Evolutionary conservation across 2,797 vertebrate genomes (phyloP).

Genomic region (Amblyopsis hoosieri): DNA sequence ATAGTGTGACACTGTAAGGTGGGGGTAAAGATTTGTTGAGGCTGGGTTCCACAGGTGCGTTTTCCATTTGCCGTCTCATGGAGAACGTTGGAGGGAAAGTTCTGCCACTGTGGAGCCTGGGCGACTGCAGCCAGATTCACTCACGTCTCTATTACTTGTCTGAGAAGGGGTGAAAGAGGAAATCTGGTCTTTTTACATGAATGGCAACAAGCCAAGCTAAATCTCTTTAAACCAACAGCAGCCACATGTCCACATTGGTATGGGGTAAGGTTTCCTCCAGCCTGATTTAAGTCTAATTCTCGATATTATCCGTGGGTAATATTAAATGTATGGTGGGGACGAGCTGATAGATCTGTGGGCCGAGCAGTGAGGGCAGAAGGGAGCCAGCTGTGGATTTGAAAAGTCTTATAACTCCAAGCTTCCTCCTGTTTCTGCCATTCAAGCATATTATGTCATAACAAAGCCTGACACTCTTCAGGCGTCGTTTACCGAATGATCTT

Average conservation of each 20-base stretch:
- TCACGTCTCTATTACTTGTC: conserved; percentile 67
- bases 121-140: conserved; percentile 52
- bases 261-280: conserved; percentile 61
- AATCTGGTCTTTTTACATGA: conserved; percentile 74
- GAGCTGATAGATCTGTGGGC: conserved; percentile 58
- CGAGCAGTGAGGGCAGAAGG: conserved; percentile 26
- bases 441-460: conserved; percentile 72
- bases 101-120: conserved; percentile 43
- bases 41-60: conserved; percentile 61
- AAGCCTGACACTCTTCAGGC: conserved; percentile 64
- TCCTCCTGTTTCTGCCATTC: conserved; percentile 76
- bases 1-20: conserved; percentile 25
- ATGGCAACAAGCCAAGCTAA: conserved; percentile 70
- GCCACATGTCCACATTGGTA: conserved; percentile 65
- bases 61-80: conserved; percentile 57
- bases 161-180: conserved; percentile 62
- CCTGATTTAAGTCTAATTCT: conserved; percentile 64
- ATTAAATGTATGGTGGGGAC: conserved; percentile 58
- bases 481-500: conserved; percentile 59
- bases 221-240: conserved; percentile 74
- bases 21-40: conserved; percentile 32
- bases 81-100: conserved; percentile 37
- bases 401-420: conserved; percentile 51
- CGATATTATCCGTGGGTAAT: conserved; percentile 60
- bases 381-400: conserved; percentile 63